Conservation (phyloP, 1,140 invertebrate species). For the Drosophila watanabei region DNA sequence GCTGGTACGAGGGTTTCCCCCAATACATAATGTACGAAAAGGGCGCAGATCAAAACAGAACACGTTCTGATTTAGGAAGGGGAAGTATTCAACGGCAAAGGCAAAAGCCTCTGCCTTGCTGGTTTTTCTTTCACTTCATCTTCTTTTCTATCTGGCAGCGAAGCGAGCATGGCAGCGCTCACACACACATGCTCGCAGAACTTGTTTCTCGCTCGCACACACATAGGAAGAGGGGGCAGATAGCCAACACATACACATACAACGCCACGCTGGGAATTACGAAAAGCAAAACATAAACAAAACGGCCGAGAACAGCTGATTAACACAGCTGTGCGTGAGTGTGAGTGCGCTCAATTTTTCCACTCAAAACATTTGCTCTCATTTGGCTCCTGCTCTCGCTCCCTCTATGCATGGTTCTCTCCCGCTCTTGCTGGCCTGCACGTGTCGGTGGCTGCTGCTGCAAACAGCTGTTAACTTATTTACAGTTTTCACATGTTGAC, state of each 20-base stretch:
- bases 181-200: slow-evolving; percentile 38
- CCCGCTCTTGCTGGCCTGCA: slow-evolving; percentile 49
- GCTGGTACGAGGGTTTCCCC: slow-evolving; percentile 24
- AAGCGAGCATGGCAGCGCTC: slow-evolving; percentile 78
- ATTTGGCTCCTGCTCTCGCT: slow-evolving; percentile 17
- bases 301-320: slow-evolving; percentile 79
- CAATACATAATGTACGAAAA: slow-evolving; percentile 28
- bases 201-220: slow-evolving; percentile 62
- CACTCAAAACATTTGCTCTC: slow-evolving; percentile 72
- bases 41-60: slow-evolving; percentile 58
- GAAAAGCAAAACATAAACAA: slow-evolving; percentile 83
- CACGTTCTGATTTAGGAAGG: slow-evolving; percentile 48
- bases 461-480: slow-evolving; percentile 82
- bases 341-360: slow-evolving; percentile 29
- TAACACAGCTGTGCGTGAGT: slow-evolving; percentile 69
- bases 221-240: slow-evolving; percentile 70
- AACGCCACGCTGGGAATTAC: slow-evolving; percentile 53
- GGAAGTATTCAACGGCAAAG: slow-evolving; percentile 1
- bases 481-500: slow-evolving; percentile 78
- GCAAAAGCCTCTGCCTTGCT: slow-evolving; percentile 40
- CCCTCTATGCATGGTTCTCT: slow-evolving; percentile 27
- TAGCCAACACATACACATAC: slow-evolving; percentile 35
- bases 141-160: slow-evolving; percentile 60
- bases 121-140: slow-evolving; percentile 66
- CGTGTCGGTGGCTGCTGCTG: slow-evolving; percentile 73